A percentile compares a stretch with the other conserved stretches of the same genome.
These are phyloP conservation scores for Drosophila kikkawai DNA, from an alignment of 1,140 invertebrate genomes.

Conservation along the genomic window DNA sequence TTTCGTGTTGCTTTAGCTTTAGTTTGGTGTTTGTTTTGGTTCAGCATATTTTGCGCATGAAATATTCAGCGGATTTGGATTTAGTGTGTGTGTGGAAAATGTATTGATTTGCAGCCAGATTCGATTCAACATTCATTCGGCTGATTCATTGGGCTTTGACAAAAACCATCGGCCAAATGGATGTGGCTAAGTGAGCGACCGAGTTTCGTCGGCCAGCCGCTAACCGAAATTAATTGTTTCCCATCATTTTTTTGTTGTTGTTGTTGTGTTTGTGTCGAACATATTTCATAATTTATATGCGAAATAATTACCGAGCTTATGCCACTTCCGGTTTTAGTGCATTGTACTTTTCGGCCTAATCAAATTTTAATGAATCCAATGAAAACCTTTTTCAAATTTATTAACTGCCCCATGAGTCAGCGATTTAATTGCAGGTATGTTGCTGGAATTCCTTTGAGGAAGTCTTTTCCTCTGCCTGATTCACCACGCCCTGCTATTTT, in stretches of 20 bases:
- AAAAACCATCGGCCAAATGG: constrained; percentile 32
- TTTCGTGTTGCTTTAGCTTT: constrained; percentile 4
- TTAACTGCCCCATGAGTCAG: constrained; percentile 16
- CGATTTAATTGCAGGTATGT: constrained; percentile 7
- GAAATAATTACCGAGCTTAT: constrained; percentile 73
- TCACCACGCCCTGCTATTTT: constrained; percentile 43
- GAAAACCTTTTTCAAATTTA: constrained; percentile 33
- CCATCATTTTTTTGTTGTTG: constrained; percentile 22
- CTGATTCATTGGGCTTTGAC: constrained; percentile 26
- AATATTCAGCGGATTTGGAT: constrained; percentile 50
- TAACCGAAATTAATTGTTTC: constrained; percentile 77
- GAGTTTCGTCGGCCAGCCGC: constrained; percentile 47
- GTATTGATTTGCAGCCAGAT: constrained; percentile 22
- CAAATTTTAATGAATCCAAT: constrained; percentile 67
- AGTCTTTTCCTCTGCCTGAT: constrained; percentile 10
- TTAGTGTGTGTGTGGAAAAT: constrained; percentile 28
- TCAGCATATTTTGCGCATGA: constrained; percentile 47
- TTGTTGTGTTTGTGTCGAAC: not conserved
- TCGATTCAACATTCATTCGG: constrained; percentile 1
- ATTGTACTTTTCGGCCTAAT: constrained; percentile 53
- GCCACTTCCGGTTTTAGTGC: constrained; percentile 69
- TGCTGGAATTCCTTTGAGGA: constrained; percentile 10
- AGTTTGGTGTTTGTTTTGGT: constrained; percentile 49
- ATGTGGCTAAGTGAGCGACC: constrained; percentile 29
- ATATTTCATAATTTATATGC: constrained; percentile 73